phyloP scores from a whole-genome alignment of 35 echinoderm and acorn worm genomes.

The Diadema setosum region DNA sequence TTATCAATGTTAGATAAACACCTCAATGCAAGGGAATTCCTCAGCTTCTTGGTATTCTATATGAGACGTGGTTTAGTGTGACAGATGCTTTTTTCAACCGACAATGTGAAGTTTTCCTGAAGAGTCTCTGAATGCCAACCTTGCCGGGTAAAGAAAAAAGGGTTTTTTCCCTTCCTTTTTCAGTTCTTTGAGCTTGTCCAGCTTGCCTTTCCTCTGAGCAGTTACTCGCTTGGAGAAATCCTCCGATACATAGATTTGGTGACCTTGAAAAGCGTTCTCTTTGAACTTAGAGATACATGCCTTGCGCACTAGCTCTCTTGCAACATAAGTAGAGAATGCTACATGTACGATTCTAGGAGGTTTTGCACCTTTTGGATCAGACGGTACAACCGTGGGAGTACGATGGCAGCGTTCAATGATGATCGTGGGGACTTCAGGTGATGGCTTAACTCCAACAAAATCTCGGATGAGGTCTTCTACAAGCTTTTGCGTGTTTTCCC shows the following conservation, averaged over 20 bases:
- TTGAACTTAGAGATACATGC: background rate
- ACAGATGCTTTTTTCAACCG: background rate
- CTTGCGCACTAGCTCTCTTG: background rate
- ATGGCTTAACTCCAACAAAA: background rate
- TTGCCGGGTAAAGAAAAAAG: background rate
- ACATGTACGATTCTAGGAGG: background rate
- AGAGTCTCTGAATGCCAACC: background rate
- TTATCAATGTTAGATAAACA: no score
- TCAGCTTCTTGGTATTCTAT: no score
- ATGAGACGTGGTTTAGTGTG: no score
- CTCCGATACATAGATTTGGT: slow-evolving; percentile 8
- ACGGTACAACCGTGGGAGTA: background rate
- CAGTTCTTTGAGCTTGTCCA: slow-evolving; percentile 3
- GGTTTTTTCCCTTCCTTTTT: background rate
- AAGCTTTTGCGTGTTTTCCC: slow-evolving; percentile 2
- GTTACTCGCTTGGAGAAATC: background rate
- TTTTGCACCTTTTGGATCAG: background rate
- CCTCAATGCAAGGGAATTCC: no score
- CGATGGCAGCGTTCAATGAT: background rate
- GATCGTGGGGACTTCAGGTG: background rate
- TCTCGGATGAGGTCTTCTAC: background rate
- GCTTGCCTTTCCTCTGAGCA: background rate
- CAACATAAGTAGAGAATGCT: background rate
- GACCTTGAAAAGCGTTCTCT: background rate
- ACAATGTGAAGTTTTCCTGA: background rate